phyloP scores from a whole-genome alignment of 2,113 vertebrate species.

The Orientallactaga bullata region DNA sequence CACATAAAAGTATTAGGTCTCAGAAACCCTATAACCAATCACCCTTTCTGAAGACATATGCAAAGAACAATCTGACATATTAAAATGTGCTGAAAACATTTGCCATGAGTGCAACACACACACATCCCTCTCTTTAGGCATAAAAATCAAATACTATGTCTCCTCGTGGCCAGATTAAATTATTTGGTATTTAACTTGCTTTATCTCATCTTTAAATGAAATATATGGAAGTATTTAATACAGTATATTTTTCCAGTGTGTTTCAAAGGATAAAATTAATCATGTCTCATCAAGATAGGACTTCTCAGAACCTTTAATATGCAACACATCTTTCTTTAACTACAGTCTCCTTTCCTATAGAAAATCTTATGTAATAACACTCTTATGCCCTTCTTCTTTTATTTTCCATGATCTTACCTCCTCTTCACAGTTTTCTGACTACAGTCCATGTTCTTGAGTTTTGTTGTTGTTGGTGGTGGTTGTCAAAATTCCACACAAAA shows the following conservation, averaged over 20 bases:
- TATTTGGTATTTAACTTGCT: slow-evolving; percentile 40
- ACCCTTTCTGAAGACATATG: slow-evolving; percentile 46
- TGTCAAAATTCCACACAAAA: background rate
- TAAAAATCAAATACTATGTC: slow-evolving; percentile 58
- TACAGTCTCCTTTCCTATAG: background rate
- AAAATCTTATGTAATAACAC: slow-evolving; percentile 34
- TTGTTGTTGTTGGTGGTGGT: background rate
- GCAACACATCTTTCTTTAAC: background rate
- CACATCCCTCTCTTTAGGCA: background rate
- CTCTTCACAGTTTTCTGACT: slow-evolving; percentile 21
- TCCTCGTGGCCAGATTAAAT: slow-evolving; percentile 26
- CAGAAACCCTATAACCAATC: slow-evolving; percentile 26
- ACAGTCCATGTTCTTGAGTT: background rate
- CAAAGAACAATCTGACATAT: slow-evolving; percentile 46
- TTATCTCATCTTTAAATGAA: slow-evolving; percentile 36
- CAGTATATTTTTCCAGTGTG: background rate
- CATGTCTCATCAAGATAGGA: background rate
- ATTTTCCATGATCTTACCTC: background rate
- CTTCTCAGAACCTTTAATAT: slow-evolving; percentile 43
- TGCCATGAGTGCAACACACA: slow-evolving; percentile 7
- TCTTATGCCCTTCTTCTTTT: background rate
- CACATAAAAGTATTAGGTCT: slow-evolving; percentile 24
- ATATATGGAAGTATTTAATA: background rate
- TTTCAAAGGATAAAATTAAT: slow-evolving; percentile 53
- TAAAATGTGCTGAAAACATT: slow-evolving; percentile 56